Evolutionary conservation across 2,888 invertebrate species (phyloP), one percentile per base, ranked within the genome.

Genomic region (Electrophaes corylata): DNA sequence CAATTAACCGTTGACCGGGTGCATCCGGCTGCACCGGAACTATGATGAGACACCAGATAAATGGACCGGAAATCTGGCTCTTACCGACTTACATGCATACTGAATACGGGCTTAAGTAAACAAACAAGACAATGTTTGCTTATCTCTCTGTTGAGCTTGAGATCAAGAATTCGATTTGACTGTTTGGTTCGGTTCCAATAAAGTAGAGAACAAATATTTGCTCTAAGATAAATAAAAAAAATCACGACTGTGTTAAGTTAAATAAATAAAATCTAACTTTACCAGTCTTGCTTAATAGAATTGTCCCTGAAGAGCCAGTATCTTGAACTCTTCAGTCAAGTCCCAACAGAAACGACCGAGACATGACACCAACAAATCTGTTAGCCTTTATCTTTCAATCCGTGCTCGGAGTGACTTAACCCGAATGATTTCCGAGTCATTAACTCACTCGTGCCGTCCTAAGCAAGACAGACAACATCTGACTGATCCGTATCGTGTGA

Each of bases 341-440:
- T 67, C 71, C 66, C 71, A 70, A 75, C 68, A 71, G 70, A 67
- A 43, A 64, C 67, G 69, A 65, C 67, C 70, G 70, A 75, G 73
- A 74, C 80, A 75, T 73, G 84, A 84, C 84, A 84, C 84, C 80
- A 86, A 90, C 89, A 88, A 90, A 91, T 90, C 89, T 86, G 82
- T 83, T 80, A 76, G 80, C 78, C 83, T 84, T 89, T 89, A 91
- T 91, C 91, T 88, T 84, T 76, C 86, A 86, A 90, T 91, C 88
- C 88, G 79, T 78, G 81, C 80, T 81, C 81, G 76, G 76, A 77
- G 83, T 78, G 85, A 86, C 83, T 87, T 86, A 88, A 87, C 86
- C 90, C 90, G 81, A 90, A 90, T 91, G 86, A 91, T 89, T 91
- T 91, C 90, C 91, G 81, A 87, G 86, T 88, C 91, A 91, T 91